phyloP scores from a whole-genome alignment of 2,797 vertebrate genomes.

The Carcharodon carcharias region DNA sequence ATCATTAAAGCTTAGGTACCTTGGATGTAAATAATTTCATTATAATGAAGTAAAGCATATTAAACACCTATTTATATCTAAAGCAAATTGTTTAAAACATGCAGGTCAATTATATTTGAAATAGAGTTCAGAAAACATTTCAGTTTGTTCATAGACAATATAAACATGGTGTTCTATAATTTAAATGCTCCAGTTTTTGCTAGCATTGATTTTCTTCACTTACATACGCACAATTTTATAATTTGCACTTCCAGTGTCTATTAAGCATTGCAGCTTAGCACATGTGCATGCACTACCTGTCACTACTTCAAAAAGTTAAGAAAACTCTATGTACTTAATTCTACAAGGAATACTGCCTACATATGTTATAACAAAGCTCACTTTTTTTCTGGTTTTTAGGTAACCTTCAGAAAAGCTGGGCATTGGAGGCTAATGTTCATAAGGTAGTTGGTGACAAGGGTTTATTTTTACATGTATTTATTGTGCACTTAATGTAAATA shows the following conservation, averaged over 20 bases:
- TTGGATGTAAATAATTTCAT: neutral
- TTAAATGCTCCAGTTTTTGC: neutral
- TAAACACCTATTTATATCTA: neutral
- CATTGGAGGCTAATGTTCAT: constrained; percentile 43
- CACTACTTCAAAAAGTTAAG: neutral
- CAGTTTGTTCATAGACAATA: neutral
- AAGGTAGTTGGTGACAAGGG: constrained; percentile 41
- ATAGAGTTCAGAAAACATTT: neutral
- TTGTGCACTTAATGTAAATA: neutral
- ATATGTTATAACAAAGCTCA: neutral
- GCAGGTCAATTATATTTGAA: neutral
- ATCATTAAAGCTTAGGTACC: neutral
- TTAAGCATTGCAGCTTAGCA: neutral
- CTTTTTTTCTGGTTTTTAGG: constrained; percentile 41
- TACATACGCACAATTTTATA: neutral
- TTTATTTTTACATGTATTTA: neutral
- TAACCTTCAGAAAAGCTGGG: constrained; percentile 41
- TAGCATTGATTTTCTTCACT: neutral
- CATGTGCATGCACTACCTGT: neutral
- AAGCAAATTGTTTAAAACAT: neutral
- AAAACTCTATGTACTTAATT: neutral
- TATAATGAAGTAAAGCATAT: neutral
- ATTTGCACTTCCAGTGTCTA: neutral
- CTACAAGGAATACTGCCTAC: neutral
- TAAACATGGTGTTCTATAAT: neutral